Evolutionary conservation across 2,888 invertebrate genomes (phyloP).

Genomic region (Ceramica pisi): DNA sequence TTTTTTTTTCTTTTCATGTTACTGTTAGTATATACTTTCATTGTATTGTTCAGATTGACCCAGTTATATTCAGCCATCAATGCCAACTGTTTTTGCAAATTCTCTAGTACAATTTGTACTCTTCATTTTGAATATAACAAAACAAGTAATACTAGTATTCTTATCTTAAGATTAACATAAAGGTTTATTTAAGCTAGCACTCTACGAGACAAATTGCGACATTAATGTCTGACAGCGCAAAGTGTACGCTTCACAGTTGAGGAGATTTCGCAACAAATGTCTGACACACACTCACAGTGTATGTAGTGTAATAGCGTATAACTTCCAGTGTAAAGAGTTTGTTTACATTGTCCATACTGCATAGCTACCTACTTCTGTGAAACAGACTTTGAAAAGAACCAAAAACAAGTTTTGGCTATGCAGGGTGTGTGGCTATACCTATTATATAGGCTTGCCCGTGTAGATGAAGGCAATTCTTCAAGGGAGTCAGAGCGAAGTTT

Average conservation of each 20-base stretch:
- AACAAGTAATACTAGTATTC: constrained; percentile 1
- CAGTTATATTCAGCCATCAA: background rate
- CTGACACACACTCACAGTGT: constrained; percentile 33
- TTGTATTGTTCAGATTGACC: background rate
- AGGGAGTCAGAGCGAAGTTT: too few relatives aligned
- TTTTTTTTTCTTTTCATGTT: too few relatives aligned
- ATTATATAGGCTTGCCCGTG: too few relatives aligned
- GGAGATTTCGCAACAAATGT: constrained; percentile 51
- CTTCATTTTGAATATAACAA: background rate
- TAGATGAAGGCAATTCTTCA: too few relatives aligned
- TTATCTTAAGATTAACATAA: constrained; percentile 28
- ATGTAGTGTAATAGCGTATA: constrained; percentile 4
- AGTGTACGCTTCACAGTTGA: constrained; percentile 55
- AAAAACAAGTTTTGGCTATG: too few relatives aligned
- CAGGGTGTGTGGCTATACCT: too few relatives aligned
- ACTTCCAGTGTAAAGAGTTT: background rate
- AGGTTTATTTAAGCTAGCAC: constrained; percentile 41
- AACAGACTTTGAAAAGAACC: too few relatives aligned
- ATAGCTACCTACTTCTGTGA: background rate
- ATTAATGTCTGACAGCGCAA: constrained; percentile 48
- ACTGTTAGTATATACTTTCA: too few relatives aligned
- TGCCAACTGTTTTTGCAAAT: background rate
- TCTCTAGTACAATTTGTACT: background rate
- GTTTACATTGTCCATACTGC: background rate
- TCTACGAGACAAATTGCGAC: constrained; percentile 48